Conservation (phyloP, 2,113 vertebrate genomes). For the Percopsis transmontana region DNA sequence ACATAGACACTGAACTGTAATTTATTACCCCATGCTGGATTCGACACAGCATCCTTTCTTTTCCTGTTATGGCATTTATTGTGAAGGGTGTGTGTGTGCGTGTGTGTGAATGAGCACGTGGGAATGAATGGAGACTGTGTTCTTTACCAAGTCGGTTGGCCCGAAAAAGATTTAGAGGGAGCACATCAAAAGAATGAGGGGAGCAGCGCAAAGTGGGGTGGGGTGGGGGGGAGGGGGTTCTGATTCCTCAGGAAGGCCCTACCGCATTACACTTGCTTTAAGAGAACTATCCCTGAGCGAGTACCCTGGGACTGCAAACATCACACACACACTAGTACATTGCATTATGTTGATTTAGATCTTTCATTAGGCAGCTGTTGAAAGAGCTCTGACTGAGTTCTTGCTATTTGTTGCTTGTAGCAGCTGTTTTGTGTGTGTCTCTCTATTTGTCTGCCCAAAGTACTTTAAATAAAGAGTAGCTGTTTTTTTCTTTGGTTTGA, state of each 20-base stretch:
- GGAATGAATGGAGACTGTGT: conserved; percentile 62
- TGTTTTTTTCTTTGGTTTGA: conserved; percentile 7
- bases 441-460: neutral
- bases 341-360: neutral
- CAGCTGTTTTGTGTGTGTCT: neutral
- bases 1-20: conserved; percentile 29
- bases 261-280: conserved; percentile 48
- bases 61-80: neutral
- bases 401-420: neutral
- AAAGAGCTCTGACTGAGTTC: neutral
- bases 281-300: conserved; percentile 41
- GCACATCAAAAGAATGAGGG: conserved; percentile 55
- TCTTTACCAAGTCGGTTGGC: conserved; percentile 65
- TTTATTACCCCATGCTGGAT: conserved; percentile 28
- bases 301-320: conserved; percentile 11
- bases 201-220: conserved; percentile 19
- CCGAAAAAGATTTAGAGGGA: conserved; percentile 65
- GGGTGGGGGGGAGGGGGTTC: conserved; percentile 4
- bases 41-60: conserved; percentile 29
- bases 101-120: too few species aligned
- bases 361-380: conserved; percentile 20
- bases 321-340: neutral
- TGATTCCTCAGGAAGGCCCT: conserved; percentile 52
- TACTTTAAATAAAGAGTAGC: too few species aligned
- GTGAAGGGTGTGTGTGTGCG: neutral